phyloP scores from a whole-genome alignment of 2,113 vertebrate species.

The Mus pahari region DNA sequence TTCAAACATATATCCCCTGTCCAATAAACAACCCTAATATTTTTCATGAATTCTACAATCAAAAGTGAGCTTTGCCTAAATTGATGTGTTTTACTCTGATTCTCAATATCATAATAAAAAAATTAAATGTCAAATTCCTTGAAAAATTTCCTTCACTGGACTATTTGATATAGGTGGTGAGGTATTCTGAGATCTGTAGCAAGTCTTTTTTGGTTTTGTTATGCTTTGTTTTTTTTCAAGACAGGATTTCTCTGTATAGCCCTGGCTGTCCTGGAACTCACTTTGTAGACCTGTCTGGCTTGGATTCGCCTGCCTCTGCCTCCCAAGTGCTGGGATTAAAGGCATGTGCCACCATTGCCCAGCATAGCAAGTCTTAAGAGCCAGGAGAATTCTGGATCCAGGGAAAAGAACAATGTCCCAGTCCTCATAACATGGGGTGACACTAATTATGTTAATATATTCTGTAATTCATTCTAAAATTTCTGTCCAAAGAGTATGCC shows the following conservation, averaged over 20 bases:
- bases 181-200: not conserved
- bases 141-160: not conserved
- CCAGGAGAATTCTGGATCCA: not conserved
- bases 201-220: too few relatives aligned
- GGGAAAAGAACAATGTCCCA: not conserved
- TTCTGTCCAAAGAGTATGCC: not conserved
- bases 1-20: not conserved
- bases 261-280: too few relatives aligned
- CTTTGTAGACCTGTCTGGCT: too few relatives aligned
- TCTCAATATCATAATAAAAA: not conserved
- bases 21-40: not conserved
- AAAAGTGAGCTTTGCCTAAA: not conserved
- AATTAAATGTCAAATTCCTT: not conserved
- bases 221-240: too few relatives aligned
- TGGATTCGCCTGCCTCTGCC: too few relatives aligned
- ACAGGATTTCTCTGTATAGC: too few relatives aligned
- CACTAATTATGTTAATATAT: not conserved
- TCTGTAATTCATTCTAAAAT: not conserved
- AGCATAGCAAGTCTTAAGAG: too few relatives aligned
- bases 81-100: not conserved
- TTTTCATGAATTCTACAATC: not conserved
- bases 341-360: too few relatives aligned
- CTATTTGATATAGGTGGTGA: not conserved
- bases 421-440: not conserved
- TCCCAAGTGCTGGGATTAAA: too few relatives aligned